These are phyloP conservation scores for Hedya salicella DNA, from an alignment of 2,888 invertebrate genomes.

Conservation along the genomic window DNA sequence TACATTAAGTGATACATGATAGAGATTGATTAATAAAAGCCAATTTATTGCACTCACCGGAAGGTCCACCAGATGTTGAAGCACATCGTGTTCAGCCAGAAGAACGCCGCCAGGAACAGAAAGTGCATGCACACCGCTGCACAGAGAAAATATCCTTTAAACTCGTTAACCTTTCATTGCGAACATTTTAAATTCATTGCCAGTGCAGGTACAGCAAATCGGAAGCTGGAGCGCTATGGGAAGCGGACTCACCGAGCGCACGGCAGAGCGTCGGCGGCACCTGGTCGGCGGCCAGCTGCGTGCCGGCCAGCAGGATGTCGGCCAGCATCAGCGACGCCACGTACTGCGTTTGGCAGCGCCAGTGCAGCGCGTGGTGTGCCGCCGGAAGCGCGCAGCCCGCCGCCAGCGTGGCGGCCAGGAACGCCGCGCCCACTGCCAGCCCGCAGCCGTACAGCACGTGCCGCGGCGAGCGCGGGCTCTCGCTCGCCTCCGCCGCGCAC, in stretches of 20 bases:
- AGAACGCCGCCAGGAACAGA: slow-evolving; percentile 95
- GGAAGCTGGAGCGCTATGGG: neutral
- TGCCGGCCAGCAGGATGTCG: slow-evolving; percentile 91
- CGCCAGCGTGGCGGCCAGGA: slow-evolving; percentile 91
- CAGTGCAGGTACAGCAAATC: too few species aligned
- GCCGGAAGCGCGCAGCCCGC: slow-evolving; percentile 92
- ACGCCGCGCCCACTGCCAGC: slow-evolving; percentile 91
- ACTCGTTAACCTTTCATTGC: too few species aligned
- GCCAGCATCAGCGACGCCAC: slow-evolving; percentile 93
- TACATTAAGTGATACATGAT: too few species aligned
- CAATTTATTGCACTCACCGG: slow-evolving; percentile 85
- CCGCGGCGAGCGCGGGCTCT: slow-evolving; percentile 73
- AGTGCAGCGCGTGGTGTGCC: slow-evolving; percentile 94
- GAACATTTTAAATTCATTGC: too few species aligned
- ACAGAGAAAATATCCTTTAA: slow-evolving; percentile 49
- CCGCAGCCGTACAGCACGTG: slow-evolving; percentile 91
- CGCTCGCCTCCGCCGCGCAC: slow-evolving; percentile 82
- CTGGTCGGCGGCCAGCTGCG: slow-evolving; percentile 88
- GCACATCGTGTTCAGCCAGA: slow-evolving; percentile 97
- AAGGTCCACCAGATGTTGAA: slow-evolving; percentile 98
- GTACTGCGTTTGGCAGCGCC: slow-evolving; percentile 95
- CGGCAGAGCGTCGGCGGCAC: slow-evolving; percentile 87
- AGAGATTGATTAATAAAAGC: too few species aligned
- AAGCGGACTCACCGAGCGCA: slow-evolving; percentile 86
- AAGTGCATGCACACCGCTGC: slow-evolving; percentile 94